Evolutionary conservation across 2,797 vertebrate genomes (phyloP).

Genomic region (Enteromius mattozi): DNA sequence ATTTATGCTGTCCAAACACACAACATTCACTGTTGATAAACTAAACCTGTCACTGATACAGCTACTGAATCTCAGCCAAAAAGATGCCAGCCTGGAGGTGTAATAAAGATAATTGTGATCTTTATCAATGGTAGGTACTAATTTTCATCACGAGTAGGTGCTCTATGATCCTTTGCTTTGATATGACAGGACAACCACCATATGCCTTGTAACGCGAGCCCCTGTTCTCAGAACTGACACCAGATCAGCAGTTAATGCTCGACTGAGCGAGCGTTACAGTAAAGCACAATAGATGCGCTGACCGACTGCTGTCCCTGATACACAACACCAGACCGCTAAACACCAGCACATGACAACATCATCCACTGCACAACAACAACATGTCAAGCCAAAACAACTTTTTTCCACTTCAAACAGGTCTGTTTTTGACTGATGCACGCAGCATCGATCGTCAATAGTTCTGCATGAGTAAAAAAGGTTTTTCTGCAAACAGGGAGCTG

Average conservation of each 20-base stretch:
- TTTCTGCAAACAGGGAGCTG: slow-evolving; percentile 40
- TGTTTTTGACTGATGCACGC: background rate
- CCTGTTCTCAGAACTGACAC: slow-evolving; percentile 40
- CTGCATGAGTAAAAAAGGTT: background rate
- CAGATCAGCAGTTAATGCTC: slow-evolving; percentile 50
- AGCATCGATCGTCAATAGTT: background rate
- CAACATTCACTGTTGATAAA: background rate
- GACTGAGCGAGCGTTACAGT: slow-evolving; percentile 66
- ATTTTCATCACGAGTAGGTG: slow-evolving; percentile 29
- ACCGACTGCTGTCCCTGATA: slow-evolving; percentile 63
- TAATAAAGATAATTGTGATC: background rate
- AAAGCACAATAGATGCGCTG: slow-evolving; percentile 50
- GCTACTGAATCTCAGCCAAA: background rate
- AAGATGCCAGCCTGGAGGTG: background rate
- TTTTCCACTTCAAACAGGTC: background rate
- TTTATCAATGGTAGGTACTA: background rate
- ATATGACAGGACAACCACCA: slow-evolving; percentile 24
- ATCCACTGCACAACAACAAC: background rate
- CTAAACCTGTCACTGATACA: background rate
- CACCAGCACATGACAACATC: slow-evolving; percentile 20
- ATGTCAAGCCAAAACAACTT: background rate
- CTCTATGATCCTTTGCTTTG: slow-evolving; percentile 8
- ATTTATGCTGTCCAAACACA: background rate
- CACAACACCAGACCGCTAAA: slow-evolving; percentile 59
- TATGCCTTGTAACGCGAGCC: slow-evolving; percentile 50